Conservation (phyloP, 2,797 vertebrate genomes). For the Botia kubotai region DNA sequence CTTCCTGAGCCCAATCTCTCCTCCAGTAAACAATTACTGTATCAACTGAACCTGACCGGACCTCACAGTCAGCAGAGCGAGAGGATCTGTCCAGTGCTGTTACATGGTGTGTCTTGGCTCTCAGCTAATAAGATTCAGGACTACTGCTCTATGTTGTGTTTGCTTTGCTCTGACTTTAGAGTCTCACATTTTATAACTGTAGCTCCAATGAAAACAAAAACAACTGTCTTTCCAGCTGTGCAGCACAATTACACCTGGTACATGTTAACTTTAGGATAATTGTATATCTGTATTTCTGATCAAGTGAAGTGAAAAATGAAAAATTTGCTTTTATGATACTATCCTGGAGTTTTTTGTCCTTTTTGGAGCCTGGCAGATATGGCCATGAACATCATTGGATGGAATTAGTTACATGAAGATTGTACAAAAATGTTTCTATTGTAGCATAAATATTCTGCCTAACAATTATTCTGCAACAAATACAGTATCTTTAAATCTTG, state of each 20-base stretch:
- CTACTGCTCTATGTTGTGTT: background rate
- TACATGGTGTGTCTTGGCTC: conserved; percentile 21
- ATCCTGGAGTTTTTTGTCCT: too few relatives aligned
- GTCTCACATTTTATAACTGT: conserved; percentile 66
- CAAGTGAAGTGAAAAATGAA: background rate
- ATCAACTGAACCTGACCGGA: conserved; percentile 13
- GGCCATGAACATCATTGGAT: too few relatives aligned
- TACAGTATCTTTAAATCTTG: too few relatives aligned
- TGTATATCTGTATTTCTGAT: conserved; percentile 18
- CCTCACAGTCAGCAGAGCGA: background rate
- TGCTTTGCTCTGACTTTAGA: conserved; percentile 41
- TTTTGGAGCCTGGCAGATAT: background rate
- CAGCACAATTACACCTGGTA: conserved; percentile 68
- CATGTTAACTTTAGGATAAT: conserved; percentile 63
- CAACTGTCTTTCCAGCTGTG: conserved; percentile 65
- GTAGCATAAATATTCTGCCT: too few relatives aligned
- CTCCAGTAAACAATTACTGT: conserved; percentile 31
- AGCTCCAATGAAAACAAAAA: conserved; percentile 74
- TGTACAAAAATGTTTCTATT: too few relatives aligned
- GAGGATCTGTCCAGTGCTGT: background rate
- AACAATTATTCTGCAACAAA: too few relatives aligned
- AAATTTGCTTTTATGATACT: background rate
- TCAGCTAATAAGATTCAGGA: background rate
- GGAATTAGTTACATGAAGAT: too few relatives aligned
- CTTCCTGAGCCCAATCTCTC: conserved; percentile 71